These are phyloP conservation scores for Tadarida brasiliensis DNA, from an alignment of 2,797 vertebrate species.

Conservation along the genomic window DNA sequence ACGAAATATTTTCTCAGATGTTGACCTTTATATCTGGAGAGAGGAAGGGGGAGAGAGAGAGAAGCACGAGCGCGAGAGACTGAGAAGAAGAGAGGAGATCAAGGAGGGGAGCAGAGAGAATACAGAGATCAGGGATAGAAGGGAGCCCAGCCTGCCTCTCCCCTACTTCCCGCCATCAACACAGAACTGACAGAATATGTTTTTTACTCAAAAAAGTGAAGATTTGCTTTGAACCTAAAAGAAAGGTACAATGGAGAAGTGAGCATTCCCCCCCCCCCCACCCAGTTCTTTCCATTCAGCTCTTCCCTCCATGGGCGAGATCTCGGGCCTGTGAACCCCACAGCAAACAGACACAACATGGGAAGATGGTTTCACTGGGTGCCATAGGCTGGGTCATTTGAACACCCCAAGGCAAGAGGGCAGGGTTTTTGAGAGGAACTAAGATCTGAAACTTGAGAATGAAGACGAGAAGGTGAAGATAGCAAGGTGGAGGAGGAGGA, in stretches of 20 bases:
- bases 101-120: too few species aligned
- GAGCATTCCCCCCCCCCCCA: not conserved
- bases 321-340: not conserved
- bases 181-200: not conserved
- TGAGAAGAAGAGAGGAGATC: too few species aligned
- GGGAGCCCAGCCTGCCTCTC: too few species aligned
- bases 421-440: not conserved
- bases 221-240: not conserved
- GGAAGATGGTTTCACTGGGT: not conserved
- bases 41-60: too few species aligned
- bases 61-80: too few species aligned
- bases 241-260: not conserved
- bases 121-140: too few species aligned
- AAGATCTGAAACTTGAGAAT: not conserved
- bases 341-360: not conserved
- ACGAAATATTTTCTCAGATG: too few species aligned
- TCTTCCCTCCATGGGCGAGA: not conserved
- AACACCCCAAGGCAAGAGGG: not conserved
- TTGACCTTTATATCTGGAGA: too few species aligned
- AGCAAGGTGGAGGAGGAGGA: accelerated
- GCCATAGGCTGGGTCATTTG: not conserved
- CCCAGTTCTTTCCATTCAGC: not conserved
- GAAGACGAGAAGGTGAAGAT: accelerated
- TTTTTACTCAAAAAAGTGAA: not conserved
- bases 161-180: not conserved